These are phyloP conservation scores for Brachionus paranguensis DNA, from an alignment of 1,140 invertebrate species.

Conservation along the genomic window DNA sequence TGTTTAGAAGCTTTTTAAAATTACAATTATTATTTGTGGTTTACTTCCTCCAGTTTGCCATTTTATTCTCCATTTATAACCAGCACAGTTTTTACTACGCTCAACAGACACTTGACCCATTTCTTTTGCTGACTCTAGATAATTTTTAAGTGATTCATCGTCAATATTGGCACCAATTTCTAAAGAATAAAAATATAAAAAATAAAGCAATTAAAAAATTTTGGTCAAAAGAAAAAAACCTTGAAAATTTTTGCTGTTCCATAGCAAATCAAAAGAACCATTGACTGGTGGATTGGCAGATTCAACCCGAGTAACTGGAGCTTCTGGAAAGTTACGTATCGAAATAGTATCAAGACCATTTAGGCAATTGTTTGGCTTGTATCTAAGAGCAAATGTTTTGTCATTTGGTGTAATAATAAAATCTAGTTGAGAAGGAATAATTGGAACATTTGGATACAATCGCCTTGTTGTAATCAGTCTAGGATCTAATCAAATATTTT, in stretches of 20 bases:
- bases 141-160: background rate
- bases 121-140: background rate
- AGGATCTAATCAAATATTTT: background rate
- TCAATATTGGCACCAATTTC: background rate
- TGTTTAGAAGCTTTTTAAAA: background rate
- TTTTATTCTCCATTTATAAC: constrained; percentile 42
- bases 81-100: constrained; percentile 41
- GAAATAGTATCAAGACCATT: background rate
- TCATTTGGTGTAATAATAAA: background rate
- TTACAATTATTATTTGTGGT: constrained; percentile 39
- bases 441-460: constrained; percentile 10
- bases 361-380: constrained; percentile 23
- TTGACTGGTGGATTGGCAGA: background rate
- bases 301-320: background rate
- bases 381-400: background rate
- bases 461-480: constrained; percentile 1
- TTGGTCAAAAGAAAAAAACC: background rate
- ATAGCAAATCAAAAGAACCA: background rate
- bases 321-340: background rate
- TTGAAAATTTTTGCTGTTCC: background rate
- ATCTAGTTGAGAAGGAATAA: background rate
- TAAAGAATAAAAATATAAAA: background rate
- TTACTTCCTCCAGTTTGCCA: constrained; percentile 45
- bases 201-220: constrained; percentile 40
- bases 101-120: constrained; percentile 12